A percentile compares a stretch with the other conserved stretches of the same genome.
Evolutionary conservation across 2,888 invertebrate species (phyloP).

Genomic region (Pherbina coryleti): DNA sequence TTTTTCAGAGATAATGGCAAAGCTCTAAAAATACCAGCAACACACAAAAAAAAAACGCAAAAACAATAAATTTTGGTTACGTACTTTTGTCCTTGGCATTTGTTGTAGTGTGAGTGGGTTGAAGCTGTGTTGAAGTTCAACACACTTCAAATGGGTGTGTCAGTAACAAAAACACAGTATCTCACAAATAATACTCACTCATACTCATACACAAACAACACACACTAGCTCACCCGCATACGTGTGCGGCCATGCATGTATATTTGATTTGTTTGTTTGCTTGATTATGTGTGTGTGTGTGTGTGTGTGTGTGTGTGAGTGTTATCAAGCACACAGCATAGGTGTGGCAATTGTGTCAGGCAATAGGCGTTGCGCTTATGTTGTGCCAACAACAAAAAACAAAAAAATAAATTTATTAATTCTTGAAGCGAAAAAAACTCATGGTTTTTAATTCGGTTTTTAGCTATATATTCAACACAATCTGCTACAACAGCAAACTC

Average conservation of each 20-base stretch:
- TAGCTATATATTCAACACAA: background rate
- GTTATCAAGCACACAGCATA: background rate
- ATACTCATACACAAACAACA: background rate
- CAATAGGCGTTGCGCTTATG: background rate
- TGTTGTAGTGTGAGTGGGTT: background rate
- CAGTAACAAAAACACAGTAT: background rate
- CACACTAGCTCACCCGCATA: background rate
- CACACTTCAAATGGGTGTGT: background rate
- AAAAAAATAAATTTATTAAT: too few relatives aligned
- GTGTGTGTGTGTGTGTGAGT: background rate
- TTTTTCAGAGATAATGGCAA: background rate
- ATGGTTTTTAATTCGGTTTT: too few relatives aligned
- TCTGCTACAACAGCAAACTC: background rate
- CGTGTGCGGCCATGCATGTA: background rate
- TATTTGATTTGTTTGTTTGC: background rate
- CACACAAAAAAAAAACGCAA: slow-evolving; percentile 16
- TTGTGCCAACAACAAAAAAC: too few relatives aligned
- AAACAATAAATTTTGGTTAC: slow-evolving; percentile 28
- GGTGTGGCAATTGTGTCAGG: background rate
- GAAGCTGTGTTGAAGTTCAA: background rate
- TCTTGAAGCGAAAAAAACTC: too few relatives aligned
- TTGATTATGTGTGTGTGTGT: background rate
- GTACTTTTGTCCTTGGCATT: slow-evolving; percentile 20
- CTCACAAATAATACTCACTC: background rate
- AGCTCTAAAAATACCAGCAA: background rate